These are phyloP conservation scores for Chrysogorgia sp. DNA, from an alignment of 92 coral and sea anemone genomes.

Conservation along the genomic window DNA sequence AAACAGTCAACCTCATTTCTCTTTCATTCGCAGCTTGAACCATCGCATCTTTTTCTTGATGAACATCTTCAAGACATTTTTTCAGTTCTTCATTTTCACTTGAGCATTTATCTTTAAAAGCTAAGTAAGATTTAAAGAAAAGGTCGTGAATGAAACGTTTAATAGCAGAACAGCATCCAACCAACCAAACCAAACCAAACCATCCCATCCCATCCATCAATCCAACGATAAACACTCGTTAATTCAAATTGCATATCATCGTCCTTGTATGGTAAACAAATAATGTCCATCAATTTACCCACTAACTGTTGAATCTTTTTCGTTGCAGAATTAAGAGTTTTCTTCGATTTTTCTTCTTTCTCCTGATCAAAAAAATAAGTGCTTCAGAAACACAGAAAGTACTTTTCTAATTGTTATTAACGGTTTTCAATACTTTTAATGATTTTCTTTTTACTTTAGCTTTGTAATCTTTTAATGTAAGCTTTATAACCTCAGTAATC, in stretches of 20 bases:
- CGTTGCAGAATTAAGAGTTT: constrained; percentile 73
- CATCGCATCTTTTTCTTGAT: constrained; percentile 71
- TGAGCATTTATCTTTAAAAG: constrained; percentile 67
- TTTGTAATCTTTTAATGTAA: too few relatives aligned
- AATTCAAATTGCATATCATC: too few relatives aligned
- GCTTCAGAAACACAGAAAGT: neutral
- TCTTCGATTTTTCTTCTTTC: constrained; percentile 88
- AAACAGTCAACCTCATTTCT: constrained; percentile 75
- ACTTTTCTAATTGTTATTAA: too few relatives aligned
- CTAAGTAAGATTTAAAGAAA: constrained; percentile 31
- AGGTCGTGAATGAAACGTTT: neutral
- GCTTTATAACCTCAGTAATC: too few relatives aligned
- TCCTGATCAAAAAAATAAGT: constrained; percentile 58
- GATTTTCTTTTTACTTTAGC: too few relatives aligned
- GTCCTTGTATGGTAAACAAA: neutral
- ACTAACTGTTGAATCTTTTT: constrained; percentile 80
- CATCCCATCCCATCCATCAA: too few relatives aligned
- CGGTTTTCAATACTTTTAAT: too few relatives aligned
- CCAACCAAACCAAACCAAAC: too few relatives aligned
- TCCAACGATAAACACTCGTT: too few relatives aligned
- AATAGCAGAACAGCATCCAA: too few relatives aligned
- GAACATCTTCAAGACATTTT: constrained; percentile 61
- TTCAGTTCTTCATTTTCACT: constrained; percentile 83
- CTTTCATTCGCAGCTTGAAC: constrained; percentile 64
- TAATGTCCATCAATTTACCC: constrained; percentile 46